phyloP scores from a whole-genome alignment of 1,140 invertebrate genomes.

The Lethocerus indicus region DNA sequence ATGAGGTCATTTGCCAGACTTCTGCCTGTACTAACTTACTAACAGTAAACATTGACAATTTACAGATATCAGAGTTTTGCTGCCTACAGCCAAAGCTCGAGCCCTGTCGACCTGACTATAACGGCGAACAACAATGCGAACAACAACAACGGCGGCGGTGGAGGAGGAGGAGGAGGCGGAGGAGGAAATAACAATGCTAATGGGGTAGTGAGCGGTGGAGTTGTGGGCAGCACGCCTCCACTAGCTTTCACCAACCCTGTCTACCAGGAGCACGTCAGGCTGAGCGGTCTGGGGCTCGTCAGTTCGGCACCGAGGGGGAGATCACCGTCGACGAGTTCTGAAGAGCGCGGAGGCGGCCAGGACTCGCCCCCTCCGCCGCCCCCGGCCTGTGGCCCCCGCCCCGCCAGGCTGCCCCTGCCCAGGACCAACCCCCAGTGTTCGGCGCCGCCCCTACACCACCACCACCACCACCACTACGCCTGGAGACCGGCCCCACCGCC shows the following conservation, averaged over 20 bases:
- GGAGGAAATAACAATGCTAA: conserved; percentile 11
- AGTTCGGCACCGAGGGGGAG: background rate
- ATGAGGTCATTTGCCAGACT: too few species aligned
- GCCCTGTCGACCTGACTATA: conserved; percentile 57
- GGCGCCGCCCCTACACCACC: background rate
- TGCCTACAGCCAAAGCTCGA: conserved; percentile 75
- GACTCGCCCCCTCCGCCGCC: too few species aligned
- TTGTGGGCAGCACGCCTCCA: conserved; percentile 30
- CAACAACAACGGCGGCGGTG: conserved; percentile 14
- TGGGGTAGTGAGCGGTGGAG: conserved; percentile 8
- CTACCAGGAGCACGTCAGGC: conserved; percentile 31
- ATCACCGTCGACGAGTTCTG: conserved; percentile 5
- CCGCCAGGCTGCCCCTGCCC: background rate
- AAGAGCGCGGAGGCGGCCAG: conserved; percentile 1
- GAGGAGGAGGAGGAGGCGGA: background rate
- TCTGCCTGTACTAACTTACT: too few species aligned
- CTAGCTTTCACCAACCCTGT: conserved; percentile 77
- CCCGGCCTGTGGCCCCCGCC: too few species aligned
- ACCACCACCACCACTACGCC: background rate
- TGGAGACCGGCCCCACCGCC: background rate
- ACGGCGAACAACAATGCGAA: conserved; percentile 19
- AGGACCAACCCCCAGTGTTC: background rate
- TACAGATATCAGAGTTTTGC: conserved; percentile 66
- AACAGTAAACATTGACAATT: too few species aligned
- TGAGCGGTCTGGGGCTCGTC: background rate